Conservation (phyloP, 2,113 vertebrate species). For the Passerina amoena region DNA sequence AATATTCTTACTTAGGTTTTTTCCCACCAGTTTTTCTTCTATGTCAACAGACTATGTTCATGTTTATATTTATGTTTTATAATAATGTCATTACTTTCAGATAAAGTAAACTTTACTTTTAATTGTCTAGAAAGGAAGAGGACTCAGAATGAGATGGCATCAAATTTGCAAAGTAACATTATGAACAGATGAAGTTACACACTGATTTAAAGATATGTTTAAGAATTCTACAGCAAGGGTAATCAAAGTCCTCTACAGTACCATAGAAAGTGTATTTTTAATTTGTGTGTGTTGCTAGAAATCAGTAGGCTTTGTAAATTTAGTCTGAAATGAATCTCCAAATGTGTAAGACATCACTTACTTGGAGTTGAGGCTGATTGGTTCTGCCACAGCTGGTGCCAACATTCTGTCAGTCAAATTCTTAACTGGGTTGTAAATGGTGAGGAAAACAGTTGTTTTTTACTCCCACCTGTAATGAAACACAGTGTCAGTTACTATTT, state of each 20-base stretch:
- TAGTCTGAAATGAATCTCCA: not conserved
- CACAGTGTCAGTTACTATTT: conserved; percentile 27
- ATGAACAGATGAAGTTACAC: not conserved
- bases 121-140: not conserved
- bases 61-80: not conserved
- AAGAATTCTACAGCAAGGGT: not conserved
- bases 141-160: not conserved
- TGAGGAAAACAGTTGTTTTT: conserved; percentile 72
- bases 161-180: not conserved
- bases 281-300: not conserved
- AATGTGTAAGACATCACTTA: conserved; percentile 65
- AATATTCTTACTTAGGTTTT: not conserved
- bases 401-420: conserved; percentile 76
- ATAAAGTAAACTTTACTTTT: not conserved
- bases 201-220: not conserved
- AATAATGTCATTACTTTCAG: not conserved
- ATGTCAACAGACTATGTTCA: not conserved
- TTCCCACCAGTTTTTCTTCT: not conserved
- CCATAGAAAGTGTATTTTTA: not conserved
- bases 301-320: not conserved
- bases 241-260: not conserved
- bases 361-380: conserved; percentile 80
- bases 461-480: conserved; percentile 76
- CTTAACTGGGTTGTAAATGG: conserved; percentile 13
- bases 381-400: conserved; percentile 78